Percentiles rank a stretch among this genome's conserved stretches.
Conservation (phyloP, 2,113 vertebrate genomes). For the Stigmatopora argus region DNA sequence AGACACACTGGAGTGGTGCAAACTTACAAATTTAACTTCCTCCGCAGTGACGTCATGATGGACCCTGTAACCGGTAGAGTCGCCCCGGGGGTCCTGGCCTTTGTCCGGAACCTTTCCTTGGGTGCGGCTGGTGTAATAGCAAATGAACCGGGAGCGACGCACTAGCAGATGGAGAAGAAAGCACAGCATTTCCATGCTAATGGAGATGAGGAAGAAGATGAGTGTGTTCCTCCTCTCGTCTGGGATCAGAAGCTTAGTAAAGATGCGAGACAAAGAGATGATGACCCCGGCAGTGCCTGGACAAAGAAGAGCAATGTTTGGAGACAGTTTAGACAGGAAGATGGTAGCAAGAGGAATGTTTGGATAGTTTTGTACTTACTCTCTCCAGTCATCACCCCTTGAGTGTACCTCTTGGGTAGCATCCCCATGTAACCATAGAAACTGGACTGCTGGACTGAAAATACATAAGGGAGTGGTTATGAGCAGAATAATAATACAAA, state of each 20-base stretch:
- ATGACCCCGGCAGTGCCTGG: constrained; percentile 92
- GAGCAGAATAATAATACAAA: neutral
- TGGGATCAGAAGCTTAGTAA: constrained; percentile 89
- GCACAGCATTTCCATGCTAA: constrained; percentile 88
- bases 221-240: constrained; percentile 89
- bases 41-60: constrained; percentile 86
- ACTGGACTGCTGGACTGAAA: constrained; percentile 98
- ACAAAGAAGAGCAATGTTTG: neutral
- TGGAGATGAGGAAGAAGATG: constrained; percentile 95
- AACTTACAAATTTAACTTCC: constrained; percentile 88
- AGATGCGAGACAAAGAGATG: constrained; percentile 93
- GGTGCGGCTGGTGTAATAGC: constrained; percentile 76
- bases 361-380: constrained; percentile 76
- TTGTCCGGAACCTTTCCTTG: constrained; percentile 52
- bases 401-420: constrained; percentile 96
- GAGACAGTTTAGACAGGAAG: neutral
- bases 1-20: neutral
- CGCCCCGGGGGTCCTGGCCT: constrained; percentile 49
- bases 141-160: constrained; percentile 83
- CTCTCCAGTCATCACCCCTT: constrained; percentile 98
- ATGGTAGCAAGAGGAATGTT: neutral
- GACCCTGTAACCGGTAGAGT: constrained; percentile 75
- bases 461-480: constrained; percentile 11
- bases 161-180: constrained; percentile 90
- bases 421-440: constrained; percentile 99